phyloP scores from a whole-genome alignment of 2,797 vertebrate species.

The Dallia pectoralis region DNA sequence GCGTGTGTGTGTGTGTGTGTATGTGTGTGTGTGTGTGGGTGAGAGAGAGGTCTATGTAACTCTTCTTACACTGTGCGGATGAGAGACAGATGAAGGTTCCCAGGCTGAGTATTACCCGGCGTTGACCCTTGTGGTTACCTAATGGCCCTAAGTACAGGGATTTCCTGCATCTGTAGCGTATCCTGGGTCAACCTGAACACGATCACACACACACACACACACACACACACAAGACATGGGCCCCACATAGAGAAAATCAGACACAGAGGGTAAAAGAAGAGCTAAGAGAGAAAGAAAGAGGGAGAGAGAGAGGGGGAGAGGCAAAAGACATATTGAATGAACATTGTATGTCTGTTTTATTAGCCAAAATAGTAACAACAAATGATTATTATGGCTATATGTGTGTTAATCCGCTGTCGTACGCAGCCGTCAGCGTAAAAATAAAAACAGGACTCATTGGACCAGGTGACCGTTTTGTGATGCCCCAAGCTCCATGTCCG shows the following conservation, averaged over 20 bases:
- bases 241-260: conserved; percentile 10
- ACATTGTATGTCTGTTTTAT: too few species aligned
- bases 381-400: too few species aligned
- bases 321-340: neutral
- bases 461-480: too few species aligned
- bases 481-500: too few species aligned
- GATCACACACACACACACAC: too few species aligned
- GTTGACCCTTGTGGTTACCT: conserved; percentile 46
- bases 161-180: conserved; percentile 37
- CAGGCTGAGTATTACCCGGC: conserved; percentile 41
- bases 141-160: conserved; percentile 49
- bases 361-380: too few species aligned
- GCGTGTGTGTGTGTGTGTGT: neutral
- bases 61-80: neutral
- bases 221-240: neutral
- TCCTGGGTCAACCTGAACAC: conserved; percentile 18
- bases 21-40: conserved; percentile 3
- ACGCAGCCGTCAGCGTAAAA: too few species aligned
- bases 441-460: too few species aligned
- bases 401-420: too few species aligned
- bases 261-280: conserved; percentile 40
- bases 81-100: conserved; percentile 13
- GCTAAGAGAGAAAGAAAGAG: neutral
- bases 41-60: neutral
- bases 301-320: neutral